Evolutionary conservation across 1,140 invertebrate genomes (phyloP).

Genomic region (Oreohelix idahoensis): DNA sequence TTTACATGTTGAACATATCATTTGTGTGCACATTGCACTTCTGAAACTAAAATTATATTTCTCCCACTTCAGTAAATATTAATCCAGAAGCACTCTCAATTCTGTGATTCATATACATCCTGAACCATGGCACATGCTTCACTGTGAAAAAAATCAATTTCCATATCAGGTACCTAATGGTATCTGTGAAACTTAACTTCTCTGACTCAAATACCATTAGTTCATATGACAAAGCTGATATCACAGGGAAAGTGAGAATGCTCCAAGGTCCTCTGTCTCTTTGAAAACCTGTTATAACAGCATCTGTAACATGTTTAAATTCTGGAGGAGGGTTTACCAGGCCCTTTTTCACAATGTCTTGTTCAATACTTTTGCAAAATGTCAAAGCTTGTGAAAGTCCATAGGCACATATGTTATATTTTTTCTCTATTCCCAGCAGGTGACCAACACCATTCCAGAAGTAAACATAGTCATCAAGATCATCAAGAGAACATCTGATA

Average conservation of each 20-base stretch:
- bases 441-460: constrained; percentile 88
- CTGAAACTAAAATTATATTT: neutral
- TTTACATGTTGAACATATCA: no score
- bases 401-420: constrained; percentile 78
- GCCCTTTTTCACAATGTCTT: constrained; percentile 38
- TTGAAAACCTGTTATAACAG: constrained; percentile 42
- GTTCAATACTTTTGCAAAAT: constrained; percentile 62
- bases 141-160: constrained; percentile 16
- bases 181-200: constrained; percentile 3
- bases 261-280: neutral
- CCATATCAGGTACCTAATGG: constrained; percentile 8
- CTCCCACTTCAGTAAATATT: neutral
- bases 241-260: constrained; percentile 21
- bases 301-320: constrained; percentile 46
- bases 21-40: no score
- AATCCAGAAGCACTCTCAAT: neutral
- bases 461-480: constrained; percentile 84
- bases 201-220: neutral
- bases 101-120: neutral
- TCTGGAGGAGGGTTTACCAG: constrained; percentile 45
- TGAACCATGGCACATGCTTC: constrained; percentile 10
- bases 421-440: constrained; percentile 87
- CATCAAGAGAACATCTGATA: constrained; percentile 73
- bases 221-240: constrained; percentile 5
- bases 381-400: constrained; percentile 70